Conservation (phyloP, 2,113 vertebrate species). For the Hydrochoerus hydrochaeris region DNA sequence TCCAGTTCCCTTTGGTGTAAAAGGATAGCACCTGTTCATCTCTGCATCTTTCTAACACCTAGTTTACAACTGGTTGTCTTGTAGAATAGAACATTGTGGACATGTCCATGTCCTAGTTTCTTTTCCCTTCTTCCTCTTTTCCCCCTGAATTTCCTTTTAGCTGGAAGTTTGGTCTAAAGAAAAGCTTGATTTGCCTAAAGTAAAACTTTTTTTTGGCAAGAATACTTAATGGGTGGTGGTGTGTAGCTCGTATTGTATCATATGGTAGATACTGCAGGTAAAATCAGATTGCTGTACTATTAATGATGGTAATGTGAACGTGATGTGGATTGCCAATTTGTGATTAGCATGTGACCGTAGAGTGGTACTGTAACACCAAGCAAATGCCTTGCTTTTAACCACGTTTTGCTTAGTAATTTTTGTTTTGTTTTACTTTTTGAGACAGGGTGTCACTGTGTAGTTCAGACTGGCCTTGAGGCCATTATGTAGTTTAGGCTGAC, state of each 20-base stretch:
- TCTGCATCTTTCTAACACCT: neutral
- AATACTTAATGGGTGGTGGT: neutral
- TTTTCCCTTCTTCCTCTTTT: conserved; percentile 13
- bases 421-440: neutral
- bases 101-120: neutral
- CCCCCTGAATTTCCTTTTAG: conserved; percentile 34
- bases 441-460: neutral
- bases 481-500: neutral
- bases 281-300: neutral
- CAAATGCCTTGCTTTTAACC: neutral
- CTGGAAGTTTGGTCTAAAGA: conserved; percentile 37
- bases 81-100: neutral
- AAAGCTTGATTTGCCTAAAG: conserved; percentile 48
- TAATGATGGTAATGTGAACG: neutral
- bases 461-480: neutral
- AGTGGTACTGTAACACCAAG: neutral
- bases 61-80: neutral
- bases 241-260: neutral
- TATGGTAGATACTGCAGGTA: neutral
- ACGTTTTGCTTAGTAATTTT: neutral
- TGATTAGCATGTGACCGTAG: neutral
- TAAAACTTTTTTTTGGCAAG: conserved; percentile 43
- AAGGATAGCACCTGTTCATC: neutral
- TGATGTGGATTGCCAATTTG: neutral
- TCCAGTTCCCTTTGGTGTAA: conserved; percentile 3